phyloP scores from a whole-genome alignment of 1,140 invertebrate genomes.

The Epicauta chinensis region DNA sequence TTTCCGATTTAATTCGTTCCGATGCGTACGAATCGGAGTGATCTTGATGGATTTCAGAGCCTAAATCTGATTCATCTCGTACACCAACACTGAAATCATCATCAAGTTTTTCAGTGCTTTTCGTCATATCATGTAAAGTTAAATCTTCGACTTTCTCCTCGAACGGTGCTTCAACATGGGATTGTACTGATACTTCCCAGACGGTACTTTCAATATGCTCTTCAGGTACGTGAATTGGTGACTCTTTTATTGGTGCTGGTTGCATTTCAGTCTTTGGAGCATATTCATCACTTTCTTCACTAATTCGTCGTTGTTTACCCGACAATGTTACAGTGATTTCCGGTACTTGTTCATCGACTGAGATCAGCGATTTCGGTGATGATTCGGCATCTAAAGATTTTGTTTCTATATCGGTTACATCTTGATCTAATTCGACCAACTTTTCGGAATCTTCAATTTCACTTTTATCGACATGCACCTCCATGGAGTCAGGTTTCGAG shows the following conservation, averaged over 20 bases:
- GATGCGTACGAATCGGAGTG: conserved; percentile 38
- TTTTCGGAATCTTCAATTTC: conserved; percentile 48
- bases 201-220: conserved; percentile 54
- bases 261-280: conserved; percentile 20
- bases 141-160: conserved; percentile 33
- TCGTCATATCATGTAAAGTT: conserved; percentile 4
- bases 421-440: conserved; percentile 40
- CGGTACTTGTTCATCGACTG: conserved; percentile 33
- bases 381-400: conserved; percentile 27
- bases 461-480: conserved; percentile 49
- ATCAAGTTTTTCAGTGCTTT: conserved; percentile 24
- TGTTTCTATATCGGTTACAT: conserved; percentile 36
- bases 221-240: conserved; percentile 50
- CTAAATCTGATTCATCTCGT: conserved; percentile 38
- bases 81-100: conserved; percentile 34
- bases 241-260: conserved; percentile 28
- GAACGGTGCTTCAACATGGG: conserved; percentile 36
- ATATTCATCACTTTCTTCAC: conserved; percentile 40
- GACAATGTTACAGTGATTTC: conserved; percentile 40
- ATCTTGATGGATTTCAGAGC: conserved; percentile 40
- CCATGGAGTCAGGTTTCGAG: conserved; percentile 43
- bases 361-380: conserved; percentile 20
- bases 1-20: conserved; percentile 36
- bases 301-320: conserved; percentile 38
- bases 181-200: conserved; percentile 58